Evolutionary conservation across 2,797 vertebrate genomes (phyloP).

Genomic region (Anguilla anguilla): DNA sequence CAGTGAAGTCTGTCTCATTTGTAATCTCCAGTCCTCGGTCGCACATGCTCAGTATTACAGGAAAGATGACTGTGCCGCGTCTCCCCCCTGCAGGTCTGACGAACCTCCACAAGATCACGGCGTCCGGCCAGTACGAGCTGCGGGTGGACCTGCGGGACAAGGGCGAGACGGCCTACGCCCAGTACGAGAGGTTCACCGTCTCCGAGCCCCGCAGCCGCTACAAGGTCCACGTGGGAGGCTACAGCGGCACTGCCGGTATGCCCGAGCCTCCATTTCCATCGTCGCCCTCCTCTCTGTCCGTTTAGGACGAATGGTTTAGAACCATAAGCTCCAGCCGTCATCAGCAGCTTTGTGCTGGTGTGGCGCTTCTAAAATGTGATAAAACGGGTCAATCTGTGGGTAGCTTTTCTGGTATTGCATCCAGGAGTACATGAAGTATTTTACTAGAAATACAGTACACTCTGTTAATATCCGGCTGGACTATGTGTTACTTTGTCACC

Average conservation of each 20-base stretch:
- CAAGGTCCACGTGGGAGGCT: slow-evolving; percentile 88
- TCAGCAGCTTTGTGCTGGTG: neutral
- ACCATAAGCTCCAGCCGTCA: neutral
- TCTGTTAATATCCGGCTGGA: neutral
- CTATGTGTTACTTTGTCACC: neutral
- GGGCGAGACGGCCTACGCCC: slow-evolving; percentile 82
- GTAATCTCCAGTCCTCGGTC: neutral
- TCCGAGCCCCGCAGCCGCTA: slow-evolving; percentile 85
- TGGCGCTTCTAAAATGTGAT: neutral
- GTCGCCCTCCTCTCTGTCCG: neutral
- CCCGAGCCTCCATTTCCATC: no score
- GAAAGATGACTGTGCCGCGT: neutral
- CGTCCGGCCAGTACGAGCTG: slow-evolving; percentile 88
- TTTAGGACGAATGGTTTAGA: neutral
- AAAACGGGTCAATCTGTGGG: neutral
- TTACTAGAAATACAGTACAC: neutral
- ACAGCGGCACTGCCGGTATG: slow-evolving; percentile 92
- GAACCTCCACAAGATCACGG: slow-evolving; percentile 90
- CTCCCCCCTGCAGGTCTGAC: slow-evolving; percentile 79
- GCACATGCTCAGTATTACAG: neutral
- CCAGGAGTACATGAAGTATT: neutral
- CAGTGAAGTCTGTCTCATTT: neutral
- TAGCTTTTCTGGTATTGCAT: neutral
- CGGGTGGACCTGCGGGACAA: slow-evolving; percentile 89
- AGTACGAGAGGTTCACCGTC: slow-evolving; percentile 89